Evolutionary conservation across 2,113 vertebrate species (phyloP).

Genomic region (Dermatemys mawii): DNA sequence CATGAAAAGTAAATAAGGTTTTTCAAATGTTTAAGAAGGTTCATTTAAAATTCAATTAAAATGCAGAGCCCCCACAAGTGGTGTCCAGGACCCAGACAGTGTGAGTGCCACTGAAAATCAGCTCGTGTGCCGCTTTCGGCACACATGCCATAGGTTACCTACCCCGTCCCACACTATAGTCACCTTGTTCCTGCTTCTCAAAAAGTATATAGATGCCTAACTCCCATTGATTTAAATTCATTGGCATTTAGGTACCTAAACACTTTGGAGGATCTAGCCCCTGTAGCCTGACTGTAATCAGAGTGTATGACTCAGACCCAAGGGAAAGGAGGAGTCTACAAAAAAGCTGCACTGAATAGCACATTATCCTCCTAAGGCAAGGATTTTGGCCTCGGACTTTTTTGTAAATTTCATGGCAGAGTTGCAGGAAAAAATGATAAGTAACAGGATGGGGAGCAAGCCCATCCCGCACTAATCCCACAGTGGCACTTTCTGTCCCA

Average conservation of each 20-base stretch:
- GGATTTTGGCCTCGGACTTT: not conserved
- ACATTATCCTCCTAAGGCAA: not conserved
- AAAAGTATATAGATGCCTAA: not conserved
- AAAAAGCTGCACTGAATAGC: not conserved
- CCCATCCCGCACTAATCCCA: no score
- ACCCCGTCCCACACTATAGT: no score
- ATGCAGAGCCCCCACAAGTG: no score
- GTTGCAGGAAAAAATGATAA: not conserved
- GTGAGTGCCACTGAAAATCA: no score
- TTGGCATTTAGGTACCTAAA: not conserved
- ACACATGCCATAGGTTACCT: no score
- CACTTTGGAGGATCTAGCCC: not conserved
- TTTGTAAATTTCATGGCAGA: not conserved
- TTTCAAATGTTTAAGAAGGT: no score
- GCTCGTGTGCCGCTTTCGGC: no score
- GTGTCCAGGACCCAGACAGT: no score
- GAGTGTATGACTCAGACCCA: not conserved
- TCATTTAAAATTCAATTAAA: no score
- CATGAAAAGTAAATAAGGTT: no score
- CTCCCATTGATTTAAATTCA: not conserved
- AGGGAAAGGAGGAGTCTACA: not conserved
- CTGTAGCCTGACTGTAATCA: not conserved
- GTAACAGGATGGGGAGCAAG: no score
- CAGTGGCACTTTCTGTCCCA: no score
- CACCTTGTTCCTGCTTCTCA: not conserved